Evolutionary conservation across 2,113 vertebrate species (phyloP).

Genomic region (Pardalotus punctatus): DNA sequence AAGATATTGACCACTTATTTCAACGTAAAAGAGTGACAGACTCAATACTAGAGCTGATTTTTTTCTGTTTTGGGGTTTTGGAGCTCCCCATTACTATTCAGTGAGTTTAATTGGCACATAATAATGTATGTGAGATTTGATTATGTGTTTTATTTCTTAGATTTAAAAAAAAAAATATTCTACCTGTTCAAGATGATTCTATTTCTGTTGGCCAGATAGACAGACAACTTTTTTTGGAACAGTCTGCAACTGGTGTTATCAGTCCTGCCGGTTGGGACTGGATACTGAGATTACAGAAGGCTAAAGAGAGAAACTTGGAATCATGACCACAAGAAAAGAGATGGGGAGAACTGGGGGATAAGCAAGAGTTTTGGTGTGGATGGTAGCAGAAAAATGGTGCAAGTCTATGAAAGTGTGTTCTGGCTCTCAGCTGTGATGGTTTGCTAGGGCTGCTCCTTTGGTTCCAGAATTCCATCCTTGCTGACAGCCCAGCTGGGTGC

Average conservation of each 20-base stretch:
- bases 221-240: not conserved
- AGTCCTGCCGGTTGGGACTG: not conserved
- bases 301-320: not conserved
- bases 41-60: not conserved
- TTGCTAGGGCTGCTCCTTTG: not conserved
- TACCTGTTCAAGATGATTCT: not conserved
- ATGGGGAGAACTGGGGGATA: not conserved
- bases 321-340: not conserved
- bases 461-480: not conserved
- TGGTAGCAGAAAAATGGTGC: not conserved
- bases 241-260: not conserved
- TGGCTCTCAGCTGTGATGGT: not conserved
- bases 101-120: accelerated
- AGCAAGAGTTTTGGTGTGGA: not conserved
- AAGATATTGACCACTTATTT: not conserved
- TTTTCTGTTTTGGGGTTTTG: not conserved
- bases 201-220: not conserved
- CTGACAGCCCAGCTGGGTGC: not conserved
- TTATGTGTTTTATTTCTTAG: not conserved
- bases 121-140: not conserved
- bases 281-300: not conserved
- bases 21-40: not conserved
- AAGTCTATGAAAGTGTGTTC: not conserved
- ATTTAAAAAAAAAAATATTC: not conserved
- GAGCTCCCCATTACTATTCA: not conserved